Conservation (phyloP, 2,888 invertebrate species). For the Pammene aurita region DNA sequence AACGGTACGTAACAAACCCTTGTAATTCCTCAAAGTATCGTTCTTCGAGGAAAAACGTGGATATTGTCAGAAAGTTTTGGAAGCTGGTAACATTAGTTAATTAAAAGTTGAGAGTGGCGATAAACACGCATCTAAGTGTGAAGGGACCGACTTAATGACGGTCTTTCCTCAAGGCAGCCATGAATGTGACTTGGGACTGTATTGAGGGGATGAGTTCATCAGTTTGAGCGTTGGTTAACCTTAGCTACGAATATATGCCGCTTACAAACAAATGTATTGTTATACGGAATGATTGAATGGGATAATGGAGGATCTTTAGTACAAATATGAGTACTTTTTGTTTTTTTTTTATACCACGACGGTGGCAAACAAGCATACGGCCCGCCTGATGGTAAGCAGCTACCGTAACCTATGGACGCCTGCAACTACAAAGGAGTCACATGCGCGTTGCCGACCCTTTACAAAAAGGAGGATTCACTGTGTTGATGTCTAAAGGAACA, state of each 20-base stretch:
- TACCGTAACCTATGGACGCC: no score
- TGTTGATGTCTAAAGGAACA: no score
- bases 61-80: slow-evolving; percentile 3
- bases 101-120: slow-evolving; percentile 36
- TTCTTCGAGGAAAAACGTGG: background rate
- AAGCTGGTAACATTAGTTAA: slow-evolving; percentile 35
- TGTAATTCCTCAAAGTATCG: background rate
- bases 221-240: slow-evolving; percentile 14
- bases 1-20: slow-evolving; percentile 12
- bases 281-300: no score
- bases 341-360: no score
- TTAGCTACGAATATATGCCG: background rate
- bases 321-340: no score
- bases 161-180: slow-evolving; percentile 20
- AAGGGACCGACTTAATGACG: slow-evolving; percentile 33
- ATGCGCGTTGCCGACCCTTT: no score
- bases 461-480: no score
- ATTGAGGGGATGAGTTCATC: slow-evolving; percentile 18
- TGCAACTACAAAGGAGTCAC: no score
- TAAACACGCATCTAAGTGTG: slow-evolving; percentile 26
- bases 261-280: no score
- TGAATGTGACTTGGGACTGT: background rate
- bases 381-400: no score
- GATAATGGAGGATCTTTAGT: no score
- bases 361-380: no score